Base-by-base conservation (phyloP, 1,140 invertebrate species). In the Heterodera carotae region DNA sequence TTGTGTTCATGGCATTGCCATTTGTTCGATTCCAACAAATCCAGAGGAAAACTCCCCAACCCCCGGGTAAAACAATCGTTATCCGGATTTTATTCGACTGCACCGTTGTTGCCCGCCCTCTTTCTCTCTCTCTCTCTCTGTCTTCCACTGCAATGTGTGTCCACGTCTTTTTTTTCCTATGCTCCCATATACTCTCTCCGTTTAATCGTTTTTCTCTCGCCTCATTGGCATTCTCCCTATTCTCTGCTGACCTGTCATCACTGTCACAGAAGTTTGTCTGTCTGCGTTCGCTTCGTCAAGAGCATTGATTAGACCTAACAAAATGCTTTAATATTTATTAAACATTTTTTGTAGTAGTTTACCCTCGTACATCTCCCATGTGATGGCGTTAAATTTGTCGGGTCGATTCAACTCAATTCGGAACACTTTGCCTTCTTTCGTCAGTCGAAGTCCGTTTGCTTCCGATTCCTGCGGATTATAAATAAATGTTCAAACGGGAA, bases 371-470 rank as follows among this genome's bases (percentile, higher is more conserved):
- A 82, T 82, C 31, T 79, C 76, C 64, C 72, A 75, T 27, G 81
- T 83, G 31, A 82, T 76, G 29, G 81, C 82, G 39, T 82, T 82
- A 66, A 78, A 82, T 59, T 82, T 82, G n/a, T 76, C 66, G 27
- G 81, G 82, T 10, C 81, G 81, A 27, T 82, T 81, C 7, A 82
- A 53, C 39, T 75, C 48, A 76, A 82, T 82, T 68, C 59, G 36
- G 68, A 77, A 82, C 25, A 82, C 33, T 39, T 83, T 72, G 27
- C 73, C 82, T 34, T 83, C 69, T 29, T 76, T 77, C 18, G 34
- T 60, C 1, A 31, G 64, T 66, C 56, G 48, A 27, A 62, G 43
- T 31, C 73, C 69, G 27, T 53, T 71, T 48, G 27, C 53, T 29
- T 59, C 33, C 56, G 53, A 31, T 25, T 56, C 48, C 48, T 43